Conservation (phyloP, 30 jellyfish, hydroid and myxozoan species). For the Chironex yamaguchii region DNA sequence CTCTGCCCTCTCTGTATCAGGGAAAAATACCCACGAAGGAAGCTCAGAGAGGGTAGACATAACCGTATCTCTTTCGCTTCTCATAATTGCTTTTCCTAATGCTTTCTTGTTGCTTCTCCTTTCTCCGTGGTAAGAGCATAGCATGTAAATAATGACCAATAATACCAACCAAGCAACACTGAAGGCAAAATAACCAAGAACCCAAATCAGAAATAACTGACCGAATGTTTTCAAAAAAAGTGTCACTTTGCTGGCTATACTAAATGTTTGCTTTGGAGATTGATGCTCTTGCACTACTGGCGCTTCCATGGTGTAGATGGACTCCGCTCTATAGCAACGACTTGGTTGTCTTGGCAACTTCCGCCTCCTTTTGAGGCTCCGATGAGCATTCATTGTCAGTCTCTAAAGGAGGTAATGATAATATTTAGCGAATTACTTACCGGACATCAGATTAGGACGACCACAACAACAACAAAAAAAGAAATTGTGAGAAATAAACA, state of each 20-base stretch:
- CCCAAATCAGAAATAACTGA: neutral
- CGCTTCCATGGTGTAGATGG: neutral
- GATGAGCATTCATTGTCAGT: neutral
- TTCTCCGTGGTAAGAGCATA: neutral
- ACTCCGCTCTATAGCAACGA: neutral
- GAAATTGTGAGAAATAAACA: too few relatives aligned
- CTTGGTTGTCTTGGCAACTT: neutral
- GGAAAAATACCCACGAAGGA: constrained; percentile 83
- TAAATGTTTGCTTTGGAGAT: neutral
- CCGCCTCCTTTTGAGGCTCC: neutral
- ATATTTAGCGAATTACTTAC: too few relatives aligned
- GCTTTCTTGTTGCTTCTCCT: neutral
- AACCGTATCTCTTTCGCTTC: neutral
- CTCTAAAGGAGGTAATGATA: too few relatives aligned
- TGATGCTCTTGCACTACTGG: neutral
- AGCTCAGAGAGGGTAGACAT: neutral
- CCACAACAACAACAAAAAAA: too few relatives aligned
- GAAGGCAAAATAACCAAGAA: neutral
- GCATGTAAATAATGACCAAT: neutral
- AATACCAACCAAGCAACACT: neutral
- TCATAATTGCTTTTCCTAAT: neutral
- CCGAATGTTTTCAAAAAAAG: neutral
- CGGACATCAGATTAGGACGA: too few relatives aligned
- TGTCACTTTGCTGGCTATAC: neutral
- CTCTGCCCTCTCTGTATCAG: constrained; percentile 80